Evolutionary conservation across 2,113 vertebrate genomes (phyloP), one percentile per base, ranked within the genome.

Genomic region (Merops nubicus): DNA sequence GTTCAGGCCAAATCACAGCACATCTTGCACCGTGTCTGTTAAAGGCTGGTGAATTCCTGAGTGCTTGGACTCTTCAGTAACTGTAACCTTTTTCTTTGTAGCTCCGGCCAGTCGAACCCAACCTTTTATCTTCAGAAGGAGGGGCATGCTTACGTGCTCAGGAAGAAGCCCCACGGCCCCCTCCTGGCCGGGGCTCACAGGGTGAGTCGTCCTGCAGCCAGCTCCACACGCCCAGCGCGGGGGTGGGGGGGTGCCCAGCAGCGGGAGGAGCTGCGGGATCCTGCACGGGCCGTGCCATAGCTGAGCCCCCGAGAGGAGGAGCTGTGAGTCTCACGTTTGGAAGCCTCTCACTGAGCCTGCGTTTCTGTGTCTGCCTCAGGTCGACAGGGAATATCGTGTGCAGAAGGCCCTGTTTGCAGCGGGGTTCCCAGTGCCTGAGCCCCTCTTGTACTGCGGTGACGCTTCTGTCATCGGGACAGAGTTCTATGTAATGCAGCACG

Each of bases 401-500:
- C 99, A 99, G 97, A 98, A 98, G 95, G 98, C 98, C 31, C 98
- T 99, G 47, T 98, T 98, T 97, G 97, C 98, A 8, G 57, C 93
- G 92, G 99, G 99, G 31, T 99, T 99, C 96, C 99, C 99, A 5
- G 99, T 99, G 50, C 98, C 99, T 62, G 97, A 98, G 96, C 99
- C 99, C 8, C 89, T 99, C 18, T 62, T 99, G 54, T 98, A 98
- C 77, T 99, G 99, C 88, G 85, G 88, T 14, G 98, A 99, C 2
- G 15, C 78, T 38, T 98, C 98, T 40, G 13, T 99, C 85, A 99
- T 99, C 47, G 99, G 99, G 90, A 99, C 99, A 8, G 98, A 99
- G 77, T 99, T 99, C 93, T 99, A 99, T 74, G 29, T 99, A 51
- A 99, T 99, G 99, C 98, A 99, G 57, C 98, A 99, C 75, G 98